These are phyloP conservation scores for Lepetodrilus schrolli DNA, from an alignment of 2,888 invertebrate species.

Conservation along the genomic window DNA sequence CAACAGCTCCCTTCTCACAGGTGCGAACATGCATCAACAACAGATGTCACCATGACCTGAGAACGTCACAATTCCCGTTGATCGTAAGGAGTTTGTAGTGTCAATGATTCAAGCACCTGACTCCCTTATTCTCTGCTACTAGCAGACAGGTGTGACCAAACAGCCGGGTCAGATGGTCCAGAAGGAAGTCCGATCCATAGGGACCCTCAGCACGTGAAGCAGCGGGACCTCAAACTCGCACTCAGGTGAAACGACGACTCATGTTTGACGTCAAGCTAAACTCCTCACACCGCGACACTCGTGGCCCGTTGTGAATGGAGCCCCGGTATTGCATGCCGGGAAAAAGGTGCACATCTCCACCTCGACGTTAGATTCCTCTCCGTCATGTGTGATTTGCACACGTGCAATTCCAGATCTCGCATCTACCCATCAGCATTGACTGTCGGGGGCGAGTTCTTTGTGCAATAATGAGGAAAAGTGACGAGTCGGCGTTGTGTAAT, in stretches of 20 bases:
- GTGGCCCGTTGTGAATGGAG: neutral
- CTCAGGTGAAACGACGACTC: neutral
- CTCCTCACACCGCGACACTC: neutral
- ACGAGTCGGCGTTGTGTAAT: neutral
- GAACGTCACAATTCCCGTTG: too few relatives aligned
- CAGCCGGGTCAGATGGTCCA: neutral
- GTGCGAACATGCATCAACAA: too few relatives aligned
- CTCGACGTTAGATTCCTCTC: neutral
- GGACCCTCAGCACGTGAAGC: neutral
- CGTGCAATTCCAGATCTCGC: neutral
- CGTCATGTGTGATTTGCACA: neutral
- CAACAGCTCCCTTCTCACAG: too few relatives aligned
- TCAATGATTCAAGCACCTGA: too few relatives aligned
- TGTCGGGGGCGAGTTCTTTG: neutral
- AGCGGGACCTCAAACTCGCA: neutral
- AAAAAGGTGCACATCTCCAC: neutral
- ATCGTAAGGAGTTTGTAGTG: too few relatives aligned
- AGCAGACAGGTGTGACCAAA: neutral
- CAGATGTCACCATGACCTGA: too few relatives aligned
- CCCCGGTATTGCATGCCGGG: slow-evolving; percentile 13
- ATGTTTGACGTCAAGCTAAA: neutral
- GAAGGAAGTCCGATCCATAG: neutral
- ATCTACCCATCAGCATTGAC: neutral
- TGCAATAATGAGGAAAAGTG: neutral
- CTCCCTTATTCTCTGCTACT: neutral